phyloP scores from a whole-genome alignment of 2,888 invertebrate species.

The Rugalucina vietnamica region DNA sequence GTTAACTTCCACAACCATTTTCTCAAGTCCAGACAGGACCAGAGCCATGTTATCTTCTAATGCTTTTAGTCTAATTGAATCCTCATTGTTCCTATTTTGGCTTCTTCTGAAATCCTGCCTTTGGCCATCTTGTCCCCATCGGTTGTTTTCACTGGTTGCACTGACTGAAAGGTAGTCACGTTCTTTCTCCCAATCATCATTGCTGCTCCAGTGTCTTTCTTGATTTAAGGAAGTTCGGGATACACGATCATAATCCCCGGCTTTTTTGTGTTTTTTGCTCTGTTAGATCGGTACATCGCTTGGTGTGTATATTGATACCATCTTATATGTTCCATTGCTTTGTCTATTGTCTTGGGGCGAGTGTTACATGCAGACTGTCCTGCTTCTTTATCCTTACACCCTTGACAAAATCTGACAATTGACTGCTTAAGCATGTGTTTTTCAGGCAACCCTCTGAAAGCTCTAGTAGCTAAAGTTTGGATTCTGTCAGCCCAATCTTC shows the following conservation, averaged over 20 bases:
- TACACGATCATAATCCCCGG: neutral
- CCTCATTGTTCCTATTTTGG: neutral
- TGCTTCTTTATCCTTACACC: conserved; percentile 16
- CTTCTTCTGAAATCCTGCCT: neutral
- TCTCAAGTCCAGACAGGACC: neutral
- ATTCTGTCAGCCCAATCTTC: conserved; percentile 36
- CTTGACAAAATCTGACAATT: conserved; percentile 21
- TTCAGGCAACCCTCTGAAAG: conserved; percentile 24
- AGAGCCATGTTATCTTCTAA: neutral
- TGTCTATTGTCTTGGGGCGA: conserved; percentile 14
- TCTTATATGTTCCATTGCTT: conserved; percentile 21
- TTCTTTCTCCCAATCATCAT: neutral
- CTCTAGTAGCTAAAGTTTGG: conserved; percentile 12
- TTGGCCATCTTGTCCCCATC: neutral
- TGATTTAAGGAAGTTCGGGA: neutral
- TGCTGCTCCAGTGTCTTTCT: neutral
- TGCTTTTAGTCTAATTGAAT: neutral
- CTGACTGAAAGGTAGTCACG: neutral
- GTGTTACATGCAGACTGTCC: conserved; percentile 21
- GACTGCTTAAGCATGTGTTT: conserved; percentile 13
- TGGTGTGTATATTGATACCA: conserved; percentile 17
- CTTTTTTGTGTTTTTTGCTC: neutral
- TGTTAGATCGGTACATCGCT: neutral
- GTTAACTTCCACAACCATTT: neutral
- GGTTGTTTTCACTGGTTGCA: neutral